phyloP scores from a whole-genome alignment of 2,113 vertebrate genomes.

The Takifugu flavidus region DNA sequence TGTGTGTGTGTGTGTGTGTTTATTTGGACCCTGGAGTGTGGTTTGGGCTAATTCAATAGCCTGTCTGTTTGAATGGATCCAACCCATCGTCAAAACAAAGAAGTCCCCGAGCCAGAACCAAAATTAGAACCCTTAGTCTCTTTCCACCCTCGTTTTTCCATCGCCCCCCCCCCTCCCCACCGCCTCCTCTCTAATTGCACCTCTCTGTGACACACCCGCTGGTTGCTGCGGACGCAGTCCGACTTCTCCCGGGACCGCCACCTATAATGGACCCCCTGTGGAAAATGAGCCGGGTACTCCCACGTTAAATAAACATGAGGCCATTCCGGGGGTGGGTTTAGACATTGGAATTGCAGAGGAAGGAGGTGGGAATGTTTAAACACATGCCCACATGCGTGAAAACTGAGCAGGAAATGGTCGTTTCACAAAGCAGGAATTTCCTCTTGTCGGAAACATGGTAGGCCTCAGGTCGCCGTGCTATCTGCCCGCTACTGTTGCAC shows the following conservation, averaged over 20 bases:
- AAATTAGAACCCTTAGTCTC: slow-evolving; percentile 55
- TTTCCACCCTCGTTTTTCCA: slow-evolving; percentile 34
- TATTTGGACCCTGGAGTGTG: slow-evolving; percentile 5
- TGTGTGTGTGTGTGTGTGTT: slow-evolving; percentile 5
- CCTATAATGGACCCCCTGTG: not conserved
- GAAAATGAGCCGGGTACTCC: slow-evolving; percentile 37
- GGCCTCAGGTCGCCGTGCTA: slow-evolving; percentile 35
- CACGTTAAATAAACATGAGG: slow-evolving; percentile 71
- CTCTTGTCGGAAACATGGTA: no score
- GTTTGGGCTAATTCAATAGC: slow-evolving; percentile 30
- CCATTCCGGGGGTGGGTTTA: slow-evolving; percentile 48
- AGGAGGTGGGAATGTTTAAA: slow-evolving; percentile 3
- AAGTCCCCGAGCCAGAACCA: slow-evolving; percentile 38
- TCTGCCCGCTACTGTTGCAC: slow-evolving; percentile 47
- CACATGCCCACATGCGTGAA: not conserved
- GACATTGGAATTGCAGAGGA: slow-evolving; percentile 25
- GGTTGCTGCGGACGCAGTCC: slow-evolving; percentile 62
- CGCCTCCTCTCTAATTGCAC: slow-evolving; percentile 66
- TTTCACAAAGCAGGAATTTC: no score
- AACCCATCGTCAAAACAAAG: slow-evolving; percentile 36
- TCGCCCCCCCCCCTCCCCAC: not conserved
- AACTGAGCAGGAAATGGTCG: slow-evolving; percentile 10
- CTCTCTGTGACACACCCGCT: slow-evolving; percentile 69
- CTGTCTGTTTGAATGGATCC: slow-evolving; percentile 31
- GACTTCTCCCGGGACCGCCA: slow-evolving; percentile 4